phyloP scores from a whole-genome alignment of 1,140 invertebrate genomes.

The Drosophila varians region DNA sequence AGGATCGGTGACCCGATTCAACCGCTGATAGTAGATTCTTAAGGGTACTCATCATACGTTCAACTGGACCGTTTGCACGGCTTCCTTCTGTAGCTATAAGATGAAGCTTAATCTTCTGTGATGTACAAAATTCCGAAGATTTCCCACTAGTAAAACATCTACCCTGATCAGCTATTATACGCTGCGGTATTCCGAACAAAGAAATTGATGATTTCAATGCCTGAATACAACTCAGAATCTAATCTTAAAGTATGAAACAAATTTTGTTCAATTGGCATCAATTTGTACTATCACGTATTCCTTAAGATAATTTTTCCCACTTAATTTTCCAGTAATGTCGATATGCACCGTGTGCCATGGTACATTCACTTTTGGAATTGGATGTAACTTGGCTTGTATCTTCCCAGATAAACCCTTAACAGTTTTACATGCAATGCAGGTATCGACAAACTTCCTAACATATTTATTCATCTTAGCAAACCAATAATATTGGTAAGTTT shows the following conservation, averaged over 20 bases:
- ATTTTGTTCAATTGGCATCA: constrained; percentile 4
- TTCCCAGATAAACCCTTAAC: too few relatives aligned
- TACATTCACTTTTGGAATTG: too few relatives aligned
- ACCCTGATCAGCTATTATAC: too few relatives aligned
- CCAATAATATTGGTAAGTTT: too few relatives aligned
- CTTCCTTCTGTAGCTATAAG: constrained; percentile 18
- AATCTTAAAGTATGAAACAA: constrained; percentile 6
- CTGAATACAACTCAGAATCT: too few relatives aligned
- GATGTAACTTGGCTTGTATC: too few relatives aligned
- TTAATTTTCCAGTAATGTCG: too few relatives aligned
- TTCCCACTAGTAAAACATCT: too few relatives aligned
- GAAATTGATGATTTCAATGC: background rate
- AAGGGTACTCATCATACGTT: constrained; percentile 13
- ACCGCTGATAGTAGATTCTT: too few relatives aligned
- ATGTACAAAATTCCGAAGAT: constrained; percentile 7
- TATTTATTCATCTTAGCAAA: constrained; percentile 1
- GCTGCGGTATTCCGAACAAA: constrained; percentile 7
- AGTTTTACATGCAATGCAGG: background rate
- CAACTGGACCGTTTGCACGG: constrained; percentile 25
- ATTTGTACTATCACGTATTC: constrained; percentile 6
- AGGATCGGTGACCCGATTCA: too few relatives aligned
- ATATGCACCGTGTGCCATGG: too few relatives aligned
- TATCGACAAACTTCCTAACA: constrained; percentile 2
- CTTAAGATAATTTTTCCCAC: too few relatives aligned
- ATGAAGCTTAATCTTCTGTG: constrained; percentile 16